A percentile compares a stretch with the other conserved stretches of the same genome.
phyloP scores from a whole-genome alignment of 35 echinoderm and acorn worm genomes.

The Heliocidaris erythrogramma region DNA sequence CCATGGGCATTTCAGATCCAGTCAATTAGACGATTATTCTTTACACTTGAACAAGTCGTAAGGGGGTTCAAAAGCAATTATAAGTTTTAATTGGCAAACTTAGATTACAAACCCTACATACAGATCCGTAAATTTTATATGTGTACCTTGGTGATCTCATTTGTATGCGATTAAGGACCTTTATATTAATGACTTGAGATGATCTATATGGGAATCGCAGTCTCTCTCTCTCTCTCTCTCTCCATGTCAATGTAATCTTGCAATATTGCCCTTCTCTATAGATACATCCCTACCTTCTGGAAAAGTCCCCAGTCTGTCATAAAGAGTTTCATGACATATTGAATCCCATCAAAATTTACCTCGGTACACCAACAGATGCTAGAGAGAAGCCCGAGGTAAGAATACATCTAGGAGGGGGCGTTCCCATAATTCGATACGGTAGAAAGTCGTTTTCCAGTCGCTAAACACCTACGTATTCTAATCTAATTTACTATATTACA shows the following conservation, averaged over 20 bases:
- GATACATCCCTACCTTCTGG: neutral
- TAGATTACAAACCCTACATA: too few relatives aligned
- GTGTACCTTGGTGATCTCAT: too few relatives aligned
- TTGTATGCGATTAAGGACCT: too few relatives aligned
- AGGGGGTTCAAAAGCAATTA: too few relatives aligned
- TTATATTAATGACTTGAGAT: too few relatives aligned
- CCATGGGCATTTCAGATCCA: too few relatives aligned
- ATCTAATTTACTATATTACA: neutral
- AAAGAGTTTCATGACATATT: neutral
- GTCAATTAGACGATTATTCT: too few relatives aligned
- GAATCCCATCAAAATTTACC: neutral
- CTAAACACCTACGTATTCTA: neutral
- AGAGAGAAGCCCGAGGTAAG: neutral
- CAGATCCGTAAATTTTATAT: too few relatives aligned
- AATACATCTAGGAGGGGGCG: neutral
- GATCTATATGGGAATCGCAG: neutral
- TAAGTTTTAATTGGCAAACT: too few relatives aligned
- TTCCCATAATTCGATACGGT: neutral
- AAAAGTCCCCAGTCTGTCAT: neutral
- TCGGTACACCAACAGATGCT: neutral
- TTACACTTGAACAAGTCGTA: too few relatives aligned
- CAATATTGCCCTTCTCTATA: neutral
- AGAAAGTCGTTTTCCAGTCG: neutral
- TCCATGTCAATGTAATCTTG: neutral
- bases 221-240: constrained; percentile 20